These are phyloP conservation scores for Tigriopus californicus DNA, from an alignment of 2,888 invertebrate genomes.

Conservation along the genomic window DNA sequence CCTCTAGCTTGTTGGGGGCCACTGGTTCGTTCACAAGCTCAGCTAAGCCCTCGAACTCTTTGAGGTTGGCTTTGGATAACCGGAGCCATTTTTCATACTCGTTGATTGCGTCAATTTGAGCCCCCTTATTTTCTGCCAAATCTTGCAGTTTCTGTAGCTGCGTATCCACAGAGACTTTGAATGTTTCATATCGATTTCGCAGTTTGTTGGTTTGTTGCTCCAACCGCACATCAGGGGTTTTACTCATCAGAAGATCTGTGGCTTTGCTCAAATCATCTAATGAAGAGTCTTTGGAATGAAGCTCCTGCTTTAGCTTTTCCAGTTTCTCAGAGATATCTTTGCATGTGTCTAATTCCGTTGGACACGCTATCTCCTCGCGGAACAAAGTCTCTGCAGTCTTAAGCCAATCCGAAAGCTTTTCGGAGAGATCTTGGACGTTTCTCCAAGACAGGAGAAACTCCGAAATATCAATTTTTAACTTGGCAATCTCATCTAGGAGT, in stretches of 20 bases:
- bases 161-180: slow-evolving; percentile 46
- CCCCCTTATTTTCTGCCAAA: slow-evolving; percentile 46
- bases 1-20: slow-evolving; percentile 46
- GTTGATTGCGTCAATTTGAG: slow-evolving; percentile 43
- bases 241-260: slow-evolving; percentile 41
- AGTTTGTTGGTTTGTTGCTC: slow-evolving; percentile 61
- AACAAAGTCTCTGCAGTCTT: slow-evolving; percentile 58
- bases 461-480: slow-evolving; percentile 46
- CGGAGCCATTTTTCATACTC: slow-evolving; percentile 60
- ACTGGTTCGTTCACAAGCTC: slow-evolving; percentile 51
- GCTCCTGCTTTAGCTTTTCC: slow-evolving; percentile 40
- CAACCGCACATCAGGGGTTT: slow-evolving; percentile 63
- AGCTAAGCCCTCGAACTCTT: slow-evolving; percentile 36
- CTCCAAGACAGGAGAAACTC: slow-evolving; percentile 56
- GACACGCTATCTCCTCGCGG: slow-evolving; percentile 48
- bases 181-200: slow-evolving; percentile 49
- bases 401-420: slow-evolving; percentile 52
- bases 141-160: slow-evolving; percentile 51
- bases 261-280: slow-evolving; percentile 45
- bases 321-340: slow-evolving; percentile 49
- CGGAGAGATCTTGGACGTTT: slow-evolving; percentile 55
- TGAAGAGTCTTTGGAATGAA: slow-evolving; percentile 42
- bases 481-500: slow-evolving; percentile 43
- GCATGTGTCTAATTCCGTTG: slow-evolving; percentile 46
- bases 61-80: slow-evolving; percentile 52